Conservation (phyloP, 2,888 invertebrate species). For the Hydrotaea diabolus region DNA sequence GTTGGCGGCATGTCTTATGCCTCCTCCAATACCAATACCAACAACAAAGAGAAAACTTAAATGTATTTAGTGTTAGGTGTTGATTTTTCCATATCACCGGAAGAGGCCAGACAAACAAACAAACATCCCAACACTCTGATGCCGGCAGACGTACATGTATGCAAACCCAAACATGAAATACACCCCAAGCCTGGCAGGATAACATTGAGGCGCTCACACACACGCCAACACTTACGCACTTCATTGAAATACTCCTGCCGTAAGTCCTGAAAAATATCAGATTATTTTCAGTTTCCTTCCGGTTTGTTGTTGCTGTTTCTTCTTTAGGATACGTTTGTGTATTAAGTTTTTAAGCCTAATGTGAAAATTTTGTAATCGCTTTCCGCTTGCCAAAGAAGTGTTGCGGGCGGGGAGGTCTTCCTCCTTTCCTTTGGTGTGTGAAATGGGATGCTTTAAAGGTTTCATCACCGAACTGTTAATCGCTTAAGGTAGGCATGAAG, state of each 20-base stretch:
- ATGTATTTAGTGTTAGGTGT: slow-evolving; percentile 37
- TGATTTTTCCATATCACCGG: slow-evolving; percentile 39
- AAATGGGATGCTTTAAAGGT: not conserved
- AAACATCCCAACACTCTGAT: not conserved
- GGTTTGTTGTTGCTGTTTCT: not conserved
- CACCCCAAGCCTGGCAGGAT: not conserved
- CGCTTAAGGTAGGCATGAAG: slow-evolving; percentile 5
- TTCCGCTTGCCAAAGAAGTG: not conserved
- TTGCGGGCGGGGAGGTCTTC: not conserved
- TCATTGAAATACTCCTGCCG: not conserved
- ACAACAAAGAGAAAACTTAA: slow-evolving; percentile 12
- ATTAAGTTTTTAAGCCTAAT: slow-evolving; percentile 44
- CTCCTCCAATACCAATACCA: slow-evolving; percentile 7
- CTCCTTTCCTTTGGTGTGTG: not conserved
- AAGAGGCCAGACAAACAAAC: not conserved
- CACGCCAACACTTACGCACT: not conserved
- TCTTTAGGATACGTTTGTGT: slow-evolving; percentile 12
- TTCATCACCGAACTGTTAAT: slow-evolving; percentile 14
- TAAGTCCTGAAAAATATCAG: slow-evolving; percentile 30
- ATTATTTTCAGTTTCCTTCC: slow-evolving; percentile 31
- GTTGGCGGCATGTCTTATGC: not conserved
- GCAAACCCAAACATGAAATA: not conserved
- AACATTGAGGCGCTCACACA: not conserved
- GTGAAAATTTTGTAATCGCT: slow-evolving; percentile 42
- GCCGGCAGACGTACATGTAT: slow-evolving; percentile 7